Conservation (phyloP, 2,797 vertebrate species). For the Iguana delicatissima region DNA sequence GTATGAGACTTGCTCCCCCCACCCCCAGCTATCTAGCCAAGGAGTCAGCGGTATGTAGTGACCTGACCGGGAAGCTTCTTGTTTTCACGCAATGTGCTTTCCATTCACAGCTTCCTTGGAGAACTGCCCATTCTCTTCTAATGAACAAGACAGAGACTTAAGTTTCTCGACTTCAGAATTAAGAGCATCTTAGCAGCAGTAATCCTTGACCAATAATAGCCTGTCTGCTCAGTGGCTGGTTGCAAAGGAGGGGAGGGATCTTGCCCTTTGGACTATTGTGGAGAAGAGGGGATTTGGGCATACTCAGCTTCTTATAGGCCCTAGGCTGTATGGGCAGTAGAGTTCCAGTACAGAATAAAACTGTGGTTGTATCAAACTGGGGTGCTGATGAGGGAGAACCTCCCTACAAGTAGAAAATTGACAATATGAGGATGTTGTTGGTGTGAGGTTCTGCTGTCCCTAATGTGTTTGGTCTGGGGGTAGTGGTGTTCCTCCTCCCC, state of each 20-base stretch:
- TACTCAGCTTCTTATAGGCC: neutral
- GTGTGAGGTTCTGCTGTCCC: too few relatives aligned
- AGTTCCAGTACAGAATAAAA: neutral
- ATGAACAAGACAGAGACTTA: neutral
- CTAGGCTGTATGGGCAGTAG: neutral
- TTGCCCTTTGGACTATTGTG: neutral
- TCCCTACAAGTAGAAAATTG: neutral
- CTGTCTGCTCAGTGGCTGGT: neutral
- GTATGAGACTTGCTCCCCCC: neutral
- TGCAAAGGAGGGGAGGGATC: neutral
- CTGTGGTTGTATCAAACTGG: neutral
- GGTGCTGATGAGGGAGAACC: neutral
- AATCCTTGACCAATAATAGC: slow-evolving; percentile 36
- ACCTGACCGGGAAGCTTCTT: neutral
- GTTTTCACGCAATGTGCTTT: rapidly evolving
- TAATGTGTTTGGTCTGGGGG: neutral
- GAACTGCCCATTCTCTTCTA: slow-evolving; percentile 11
- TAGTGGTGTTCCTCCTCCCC: too few relatives aligned
- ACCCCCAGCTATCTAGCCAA: rapidly evolving
- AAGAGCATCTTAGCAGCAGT: slow-evolving; percentile 13
- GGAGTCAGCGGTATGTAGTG: neutral
- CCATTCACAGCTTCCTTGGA: neutral
- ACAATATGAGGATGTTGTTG: too few relatives aligned
- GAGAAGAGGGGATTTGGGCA: neutral
- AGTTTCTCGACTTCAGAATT: slow-evolving; percentile 31